These are phyloP conservation scores for Drosophila santomea DNA, from an alignment of 1,140 invertebrate species.

Conservation along the genomic window DNA sequence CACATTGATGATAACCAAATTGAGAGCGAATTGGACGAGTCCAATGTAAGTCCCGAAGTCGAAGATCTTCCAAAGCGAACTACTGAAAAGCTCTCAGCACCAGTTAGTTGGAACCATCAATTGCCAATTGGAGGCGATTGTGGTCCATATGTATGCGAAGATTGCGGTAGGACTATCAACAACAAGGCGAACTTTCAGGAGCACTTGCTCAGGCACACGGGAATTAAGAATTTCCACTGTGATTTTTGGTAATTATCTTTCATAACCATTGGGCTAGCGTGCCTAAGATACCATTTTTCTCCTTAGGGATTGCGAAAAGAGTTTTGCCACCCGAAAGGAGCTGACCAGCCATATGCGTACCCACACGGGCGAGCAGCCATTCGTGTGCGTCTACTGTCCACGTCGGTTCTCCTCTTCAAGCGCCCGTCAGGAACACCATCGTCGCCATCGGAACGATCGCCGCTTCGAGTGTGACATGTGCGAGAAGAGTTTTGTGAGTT, in stretches of 20 bases:
- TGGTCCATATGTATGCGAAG: conserved; percentile 16
- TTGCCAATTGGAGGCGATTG: not conserved
- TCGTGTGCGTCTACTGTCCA: conserved; percentile 28
- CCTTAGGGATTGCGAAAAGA: conserved; percentile 25
- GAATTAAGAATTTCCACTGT: conserved; percentile 31
- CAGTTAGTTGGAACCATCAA: not conserved
- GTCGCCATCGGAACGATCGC: conserved; percentile 34
- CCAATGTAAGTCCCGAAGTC: not conserved
- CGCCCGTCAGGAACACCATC: conserved; percentile 29
- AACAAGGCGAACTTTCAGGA: conserved; percentile 29
- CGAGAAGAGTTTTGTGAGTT: conserved; percentile 38
- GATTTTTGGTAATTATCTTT: conserved; percentile 1
- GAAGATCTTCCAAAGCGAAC: not conserved
- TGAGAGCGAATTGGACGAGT: conserved; percentile 10
- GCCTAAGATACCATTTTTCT: not conserved
- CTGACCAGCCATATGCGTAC: conserved; percentile 21
- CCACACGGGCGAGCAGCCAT: conserved; percentile 46
- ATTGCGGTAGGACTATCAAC: conserved; percentile 33
- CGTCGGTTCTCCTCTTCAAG: conserved; percentile 26
- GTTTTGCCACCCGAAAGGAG: conserved; percentile 39
- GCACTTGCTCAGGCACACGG: conserved; percentile 35
- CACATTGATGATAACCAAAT: conserved; percentile 14
- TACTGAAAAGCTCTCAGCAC: not conserved
- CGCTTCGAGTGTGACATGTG: conserved; percentile 23
- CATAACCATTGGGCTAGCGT: too few species aligned